Evolutionary conservation across 2,797 vertebrate species (phyloP).

Genomic region (Schizopygopsis malacanthus): DNA sequence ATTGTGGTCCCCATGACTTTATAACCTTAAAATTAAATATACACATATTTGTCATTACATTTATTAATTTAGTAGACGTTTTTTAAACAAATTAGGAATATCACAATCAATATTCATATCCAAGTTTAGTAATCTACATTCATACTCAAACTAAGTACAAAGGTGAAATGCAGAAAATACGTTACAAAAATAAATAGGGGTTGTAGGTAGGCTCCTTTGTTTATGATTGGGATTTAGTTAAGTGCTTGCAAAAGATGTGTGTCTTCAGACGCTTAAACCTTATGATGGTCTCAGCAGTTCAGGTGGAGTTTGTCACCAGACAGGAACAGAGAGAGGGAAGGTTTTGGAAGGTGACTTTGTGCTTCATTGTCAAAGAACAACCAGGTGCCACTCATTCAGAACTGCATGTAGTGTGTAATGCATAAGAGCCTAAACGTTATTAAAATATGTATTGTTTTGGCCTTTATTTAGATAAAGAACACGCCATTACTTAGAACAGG

Average conservation of each 20-base stretch:
- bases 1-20: not conserved
- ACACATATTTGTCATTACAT: not conserved
- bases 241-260: conserved; percentile 8
- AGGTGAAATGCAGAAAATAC: not conserved
- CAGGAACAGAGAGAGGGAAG: conserved; percentile 1
- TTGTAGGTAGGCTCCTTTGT: not conserved
- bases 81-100: not conserved
- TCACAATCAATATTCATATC: not conserved
- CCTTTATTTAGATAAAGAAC: not conserved
- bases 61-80: not conserved
- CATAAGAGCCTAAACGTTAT: not conserved
- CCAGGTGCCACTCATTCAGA: not conserved
- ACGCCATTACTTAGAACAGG: not conserved
- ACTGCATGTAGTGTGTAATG: not conserved
- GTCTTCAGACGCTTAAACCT: not conserved
- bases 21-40: not conserved
- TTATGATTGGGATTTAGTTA: not conserved
- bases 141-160: too few relatives aligned
- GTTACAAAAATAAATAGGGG: not conserved
- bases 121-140: not conserved
- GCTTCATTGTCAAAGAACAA: not conserved
- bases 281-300: not conserved
- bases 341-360: not conserved
- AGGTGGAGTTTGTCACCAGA: not conserved
- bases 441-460: not conserved